Evolutionary conservation across 2,888 invertebrate species (phyloP).

Genomic region (Microctonus aethiopoides): DNA sequence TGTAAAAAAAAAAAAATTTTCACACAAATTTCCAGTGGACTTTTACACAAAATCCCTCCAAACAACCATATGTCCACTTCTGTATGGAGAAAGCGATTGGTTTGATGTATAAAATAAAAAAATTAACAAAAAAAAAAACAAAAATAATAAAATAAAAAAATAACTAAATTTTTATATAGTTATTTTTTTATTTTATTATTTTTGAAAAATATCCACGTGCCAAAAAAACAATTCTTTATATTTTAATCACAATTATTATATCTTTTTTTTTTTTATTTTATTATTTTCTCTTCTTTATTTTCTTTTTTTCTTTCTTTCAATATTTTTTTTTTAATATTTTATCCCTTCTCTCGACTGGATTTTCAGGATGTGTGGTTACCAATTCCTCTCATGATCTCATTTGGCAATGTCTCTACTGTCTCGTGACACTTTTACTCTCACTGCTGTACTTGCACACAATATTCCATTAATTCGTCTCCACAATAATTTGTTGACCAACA

Average conservation of each 20-base stretch:
- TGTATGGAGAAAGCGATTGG: slow-evolving; percentile 16
- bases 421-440: slow-evolving; percentile 20
- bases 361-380: not conserved
- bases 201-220: slow-evolving; percentile 19
- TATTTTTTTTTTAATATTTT: not conserved
- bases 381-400: slow-evolving; percentile 4
- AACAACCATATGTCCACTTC: not conserved
- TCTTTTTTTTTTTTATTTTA: not conserved
- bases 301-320: not conserved
- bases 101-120: not conserved
- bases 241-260: not conserved
- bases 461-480: not conserved
- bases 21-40: not conserved
- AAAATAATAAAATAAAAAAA: too few species aligned
- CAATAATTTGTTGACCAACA: not conserved
- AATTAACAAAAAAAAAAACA: not conserved
- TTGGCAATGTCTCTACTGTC: not conserved
- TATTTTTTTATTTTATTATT: too few species aligned
- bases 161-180: too few species aligned
- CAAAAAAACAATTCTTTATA: slow-evolving; percentile 9
- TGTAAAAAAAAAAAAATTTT: too few species aligned
- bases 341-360: too few species aligned
- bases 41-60: too few species aligned
- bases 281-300: not conserved
- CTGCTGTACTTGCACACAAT: not conserved